phyloP scores from a whole-genome alignment of 1,140 invertebrate genomes.

The Drusus annulatus region DNA sequence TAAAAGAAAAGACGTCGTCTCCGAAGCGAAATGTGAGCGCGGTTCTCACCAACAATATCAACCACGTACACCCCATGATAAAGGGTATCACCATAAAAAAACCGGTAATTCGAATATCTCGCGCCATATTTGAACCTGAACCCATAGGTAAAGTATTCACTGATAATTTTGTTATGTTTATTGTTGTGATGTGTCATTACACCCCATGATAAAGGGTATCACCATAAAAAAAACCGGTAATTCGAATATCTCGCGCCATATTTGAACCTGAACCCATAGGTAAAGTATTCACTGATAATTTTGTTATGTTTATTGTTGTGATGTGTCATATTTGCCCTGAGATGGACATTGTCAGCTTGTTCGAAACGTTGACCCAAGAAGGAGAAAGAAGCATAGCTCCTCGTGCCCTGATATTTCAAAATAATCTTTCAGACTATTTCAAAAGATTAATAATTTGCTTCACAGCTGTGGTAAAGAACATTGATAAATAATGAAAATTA shows the following conservation, averaged over 20 bases:
- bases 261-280: constrained; percentile 37
- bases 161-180: no score
- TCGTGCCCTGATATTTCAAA: no score
- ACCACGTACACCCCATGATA: constrained; percentile 57
- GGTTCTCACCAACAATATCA: constrained; percentile 44
- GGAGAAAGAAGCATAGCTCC: no score
- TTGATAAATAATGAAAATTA: no score
- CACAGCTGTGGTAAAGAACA: no score
- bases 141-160: background rate
- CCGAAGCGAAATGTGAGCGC: constrained; percentile 5
- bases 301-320: no score
- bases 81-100: constrained; percentile 53
- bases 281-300: background rate
- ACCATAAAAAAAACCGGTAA: constrained; percentile 54
- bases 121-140: constrained; percentile 47
- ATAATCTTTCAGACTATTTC: no score
- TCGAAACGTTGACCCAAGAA: no score
- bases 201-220: constrained; percentile 55
- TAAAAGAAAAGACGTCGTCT: background rate
- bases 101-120: constrained; percentile 51
- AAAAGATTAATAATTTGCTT: no score
- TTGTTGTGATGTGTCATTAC: no score
- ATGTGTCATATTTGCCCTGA: no score
- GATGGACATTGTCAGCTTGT: no score
- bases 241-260: constrained; percentile 50